These are phyloP conservation scores for Carabus problematicus DNA, from an alignment of 2,888 invertebrate genomes.

Conservation along the genomic window DNA sequence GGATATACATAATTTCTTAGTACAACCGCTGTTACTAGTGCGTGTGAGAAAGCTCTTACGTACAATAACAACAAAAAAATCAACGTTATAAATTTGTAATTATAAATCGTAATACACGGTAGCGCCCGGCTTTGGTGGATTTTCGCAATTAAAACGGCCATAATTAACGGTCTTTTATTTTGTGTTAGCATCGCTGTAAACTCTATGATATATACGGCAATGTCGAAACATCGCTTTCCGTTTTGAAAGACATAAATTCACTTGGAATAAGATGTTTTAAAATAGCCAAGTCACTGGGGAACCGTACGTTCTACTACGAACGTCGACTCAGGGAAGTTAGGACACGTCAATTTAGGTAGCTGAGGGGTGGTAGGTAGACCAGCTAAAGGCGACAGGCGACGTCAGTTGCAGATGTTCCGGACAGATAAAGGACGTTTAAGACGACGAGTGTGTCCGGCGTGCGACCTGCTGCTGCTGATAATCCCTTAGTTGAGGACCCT, in stretches of 20 bases:
- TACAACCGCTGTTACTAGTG: slow-evolving; percentile 18
- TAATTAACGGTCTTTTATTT: not conserved
- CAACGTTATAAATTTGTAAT: slow-evolving; percentile 13
- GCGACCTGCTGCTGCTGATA: too few species aligned
- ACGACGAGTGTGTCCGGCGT: too few species aligned
- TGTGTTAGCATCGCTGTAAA: not conserved
- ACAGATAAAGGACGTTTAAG: too few species aligned
- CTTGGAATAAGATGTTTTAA: slow-evolving; percentile 29
- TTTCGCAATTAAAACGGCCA: slow-evolving; percentile 12
- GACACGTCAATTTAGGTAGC: too few species aligned
- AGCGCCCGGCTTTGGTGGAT: not conserved
- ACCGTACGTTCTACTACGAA: too few species aligned
- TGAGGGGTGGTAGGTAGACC: too few species aligned
- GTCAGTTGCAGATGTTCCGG: too few species aligned
- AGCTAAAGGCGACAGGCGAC: too few species aligned
- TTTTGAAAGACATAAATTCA: slow-evolving; percentile 33
- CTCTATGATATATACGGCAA: too few species aligned
- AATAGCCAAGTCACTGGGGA: slow-evolving; percentile 27
- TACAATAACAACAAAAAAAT: not conserved
- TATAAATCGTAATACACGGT: slow-evolving; percentile 4
- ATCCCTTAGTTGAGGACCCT: too few species aligned
- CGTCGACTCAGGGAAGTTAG: too few species aligned
- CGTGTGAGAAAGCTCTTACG: slow-evolving; percentile 13
- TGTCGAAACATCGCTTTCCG: slow-evolving; percentile 17
- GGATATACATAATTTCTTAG: not conserved